A percentile compares a stretch with the other conserved stretches of the same genome.
Conservation (phyloP, 2,888 invertebrate species). For the Tenthredo notha region DNA sequence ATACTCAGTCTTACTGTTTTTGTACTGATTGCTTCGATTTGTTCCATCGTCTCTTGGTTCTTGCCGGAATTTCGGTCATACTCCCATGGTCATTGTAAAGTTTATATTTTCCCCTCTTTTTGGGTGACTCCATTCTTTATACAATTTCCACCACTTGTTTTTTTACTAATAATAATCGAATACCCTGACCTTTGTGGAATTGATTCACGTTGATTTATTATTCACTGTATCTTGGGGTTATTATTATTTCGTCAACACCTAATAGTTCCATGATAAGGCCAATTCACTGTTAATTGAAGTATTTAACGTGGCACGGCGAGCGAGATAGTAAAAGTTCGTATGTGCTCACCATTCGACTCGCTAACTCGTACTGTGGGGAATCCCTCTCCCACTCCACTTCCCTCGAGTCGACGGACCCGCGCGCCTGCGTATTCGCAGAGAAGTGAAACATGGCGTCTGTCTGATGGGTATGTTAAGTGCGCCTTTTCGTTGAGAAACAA, state of each 20-base stretch:
- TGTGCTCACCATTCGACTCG: not conserved
- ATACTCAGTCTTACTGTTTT: constrained; percentile 17
- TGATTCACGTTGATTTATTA: constrained; percentile 5
- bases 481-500: not conserved
- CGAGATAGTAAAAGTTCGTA: not conserved
- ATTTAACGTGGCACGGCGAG: not conserved
- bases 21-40: constrained; percentile 20
- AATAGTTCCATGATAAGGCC: constrained; percentile 13
- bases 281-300: constrained; percentile 19
- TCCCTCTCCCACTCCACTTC: constrained; percentile 6
- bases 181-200: constrained; percentile 1
- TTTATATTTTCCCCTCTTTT: constrained; percentile 24
- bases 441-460: not conserved
- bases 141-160: constrained; percentile 5
- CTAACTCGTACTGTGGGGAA: not conserved
- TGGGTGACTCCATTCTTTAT: constrained; percentile 16
- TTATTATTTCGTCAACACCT: not conserved
- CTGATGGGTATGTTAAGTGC: constrained; percentile 3
- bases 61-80: constrained; percentile 1
- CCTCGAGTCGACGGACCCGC: constrained; percentile 18
- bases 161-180: constrained; percentile 1
- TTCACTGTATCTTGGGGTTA: not conserved
- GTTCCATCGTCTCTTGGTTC: constrained; percentile 21
- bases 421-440: constrained; percentile 3
- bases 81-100: constrained; percentile 13